These are phyloP conservation scores for Malthinus flaveolus DNA, from an alignment of 2,888 invertebrate species.

Conservation along the genomic window DNA sequence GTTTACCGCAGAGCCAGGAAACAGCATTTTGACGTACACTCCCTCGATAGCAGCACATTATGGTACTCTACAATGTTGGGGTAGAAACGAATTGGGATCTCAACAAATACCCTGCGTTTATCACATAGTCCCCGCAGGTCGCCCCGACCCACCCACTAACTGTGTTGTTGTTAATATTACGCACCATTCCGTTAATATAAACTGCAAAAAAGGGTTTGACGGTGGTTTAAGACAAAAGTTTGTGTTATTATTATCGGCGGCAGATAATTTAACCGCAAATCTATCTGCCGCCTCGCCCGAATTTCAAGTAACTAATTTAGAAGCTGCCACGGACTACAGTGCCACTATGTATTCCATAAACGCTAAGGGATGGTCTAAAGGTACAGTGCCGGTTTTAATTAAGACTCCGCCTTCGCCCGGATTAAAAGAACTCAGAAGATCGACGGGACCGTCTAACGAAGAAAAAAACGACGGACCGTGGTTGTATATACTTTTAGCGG, in stretches of 20 bases:
- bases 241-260: conserved; percentile 45
- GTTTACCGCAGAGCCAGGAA: conserved; percentile 51
- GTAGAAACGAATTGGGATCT: conserved; percentile 69
- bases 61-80: conserved; percentile 79
- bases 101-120: conserved; percentile 74
- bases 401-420: conserved; percentile 56
- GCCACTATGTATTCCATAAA: conserved; percentile 67
- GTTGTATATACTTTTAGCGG: conserved; percentile 51
- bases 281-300: conserved; percentile 52
- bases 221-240: conserved; percentile 59
- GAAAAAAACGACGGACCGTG: conserved; percentile 44
- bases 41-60: conserved; percentile 68
- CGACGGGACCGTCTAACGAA: conserved; percentile 45
- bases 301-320: conserved; percentile 57
- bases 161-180: conserved; percentile 58
- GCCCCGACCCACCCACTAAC: conserved; percentile 60
- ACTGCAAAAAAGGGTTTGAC: conserved; percentile 59
- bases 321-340: conserved; percentile 57
- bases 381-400: conserved; percentile 52
- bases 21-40: conserved; percentile 56
- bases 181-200: conserved; percentile 56
- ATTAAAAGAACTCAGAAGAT: conserved; percentile 55
- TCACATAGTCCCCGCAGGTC: conserved; percentile 71
- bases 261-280: conserved; percentile 50
- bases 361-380: conserved; percentile 60